Conservation (phyloP, 2,888 invertebrate species). For the Agrochola lychnidis region DNA sequence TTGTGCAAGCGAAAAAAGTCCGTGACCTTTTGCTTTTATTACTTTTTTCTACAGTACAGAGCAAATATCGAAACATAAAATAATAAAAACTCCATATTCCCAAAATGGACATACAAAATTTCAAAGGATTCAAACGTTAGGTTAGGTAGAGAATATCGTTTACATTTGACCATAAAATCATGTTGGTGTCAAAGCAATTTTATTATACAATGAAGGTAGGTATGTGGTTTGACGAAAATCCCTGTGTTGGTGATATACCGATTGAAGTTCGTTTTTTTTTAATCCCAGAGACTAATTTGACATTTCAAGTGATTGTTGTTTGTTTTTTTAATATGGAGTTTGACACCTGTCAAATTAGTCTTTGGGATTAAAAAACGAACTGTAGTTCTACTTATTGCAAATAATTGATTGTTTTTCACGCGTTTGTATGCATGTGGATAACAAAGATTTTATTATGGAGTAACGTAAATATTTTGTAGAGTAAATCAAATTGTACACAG, state of each 20-base stretch:
- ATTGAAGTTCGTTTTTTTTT: not conserved
- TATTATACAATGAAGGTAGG: slow-evolving; percentile 14
- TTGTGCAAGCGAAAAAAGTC: not conserved
- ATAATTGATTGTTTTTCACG: slow-evolving; percentile 25
- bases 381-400: slow-evolving; percentile 9
- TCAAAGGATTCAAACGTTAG: slow-evolving; percentile 14
- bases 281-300: too few species aligned
- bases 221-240: slow-evolving; percentile 14
- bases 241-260: slow-evolving; percentile 27
- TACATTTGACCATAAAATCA: slow-evolving; percentile 15
- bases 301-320: too few species aligned
- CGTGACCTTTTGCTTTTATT: slow-evolving; percentile 3
- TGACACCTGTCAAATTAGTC: too few species aligned
- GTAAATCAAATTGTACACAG: not conserved
- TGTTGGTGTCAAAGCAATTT: slow-evolving; percentile 12
- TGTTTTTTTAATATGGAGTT: too few species aligned
- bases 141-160: slow-evolving; percentile 1
- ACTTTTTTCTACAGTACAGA: slow-evolving; percentile 8
- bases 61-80: slow-evolving; percentile 6
- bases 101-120: slow-evolving; percentile 5
- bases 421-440: not conserved
- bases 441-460: slow-evolving; percentile 1
- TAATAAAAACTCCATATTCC: not conserved
- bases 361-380: too few species aligned
- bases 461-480: slow-evolving; percentile 1